These are phyloP conservation scores for Agriotes lineatus DNA, from an alignment of 2,888 invertebrate species.

Conservation along the genomic window DNA sequence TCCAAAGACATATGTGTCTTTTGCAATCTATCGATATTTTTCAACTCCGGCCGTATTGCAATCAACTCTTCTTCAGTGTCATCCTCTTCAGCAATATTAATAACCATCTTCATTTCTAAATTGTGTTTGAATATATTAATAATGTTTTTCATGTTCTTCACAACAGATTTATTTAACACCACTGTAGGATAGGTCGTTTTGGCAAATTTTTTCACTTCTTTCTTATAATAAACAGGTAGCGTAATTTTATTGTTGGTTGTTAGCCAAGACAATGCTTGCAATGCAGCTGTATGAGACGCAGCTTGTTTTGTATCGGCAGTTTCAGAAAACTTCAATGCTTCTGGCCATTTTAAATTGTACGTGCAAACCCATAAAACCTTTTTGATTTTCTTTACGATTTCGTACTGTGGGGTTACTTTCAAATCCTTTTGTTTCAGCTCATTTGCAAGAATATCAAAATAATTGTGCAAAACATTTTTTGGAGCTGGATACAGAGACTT, in stretches of 20 bases:
- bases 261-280: conserved; percentile 70
- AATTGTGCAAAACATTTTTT: conserved; percentile 54
- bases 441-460: conserved; percentile 64
- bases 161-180: conserved; percentile 52
- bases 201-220: conserved; percentile 62
- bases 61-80: background rate
- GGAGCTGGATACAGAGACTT: background rate
- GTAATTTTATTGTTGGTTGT: conserved; percentile 67
- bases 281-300: conserved; percentile 70
- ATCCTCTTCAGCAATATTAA: background rate
- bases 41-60: conserved; percentile 34
- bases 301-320: conserved; percentile 68
- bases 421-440: conserved; percentile 61
- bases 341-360: conserved; percentile 72
- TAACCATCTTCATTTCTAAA: conserved; percentile 45
- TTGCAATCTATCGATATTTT: conserved; percentile 47
- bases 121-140: conserved; percentile 52
- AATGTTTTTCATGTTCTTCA: conserved; percentile 65
- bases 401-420: conserved; percentile 64
- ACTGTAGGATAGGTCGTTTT: conserved; percentile 54
- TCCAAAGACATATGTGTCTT: conserved; percentile 42
- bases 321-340: conserved; percentile 69
- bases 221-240: conserved; percentile 64
- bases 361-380: conserved; percentile 68
- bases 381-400: conserved; percentile 53